Base-by-base conservation (phyloP, 1,140 invertebrate species). In the Anthonomus grandis region DNA sequence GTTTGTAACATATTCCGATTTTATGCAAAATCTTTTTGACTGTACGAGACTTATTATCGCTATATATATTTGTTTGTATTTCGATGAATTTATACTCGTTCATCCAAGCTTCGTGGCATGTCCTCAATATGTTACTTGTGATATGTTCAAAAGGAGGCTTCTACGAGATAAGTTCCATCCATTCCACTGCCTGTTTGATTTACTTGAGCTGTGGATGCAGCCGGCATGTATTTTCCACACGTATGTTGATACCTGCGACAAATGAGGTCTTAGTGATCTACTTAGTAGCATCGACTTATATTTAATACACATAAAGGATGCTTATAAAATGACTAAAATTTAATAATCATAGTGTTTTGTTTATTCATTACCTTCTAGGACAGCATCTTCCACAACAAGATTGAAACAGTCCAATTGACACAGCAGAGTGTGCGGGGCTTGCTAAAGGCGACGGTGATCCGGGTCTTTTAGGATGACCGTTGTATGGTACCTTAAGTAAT, bases 391-490 rank as follows among this genome's bases (percentile, higher is more conserved):
- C 89, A 74, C 91, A 94, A 75, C 91, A 94, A 27, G 87, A 83
- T 68, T 89, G 86, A 68, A 91, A 75, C 24, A 90, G 78, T 19
- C 86, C 87, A 56, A 86, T 83, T 55, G 84, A 87, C 63, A 84
- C 83, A 47, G 86, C 84, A 60, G 88, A 89, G 81, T 93, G 89
- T 60, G 90, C 88, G 23, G 91, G 91, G 64, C 90, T 91, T 24
- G 90, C 88, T 64, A 93, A 79, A 2, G 89, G 89, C 22, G 89
- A 90, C 24, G 89, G 89, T 17, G 89, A 90, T 21, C 84, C 90
- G 2, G 91, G 91, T 69, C 93, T 82, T 76, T 93, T 96, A 66
- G 91, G 82, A 75, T 92, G 83, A 3, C 91, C 93, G 74, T 96
- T 97, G 78, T 83, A 95, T 9, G 93, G 90, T 70, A 92, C 88